Evolutionary conservation across 2,888 invertebrate genomes (phyloP), one percentile per base, ranked within the genome.

Genomic region (Volucella inflata): DNA sequence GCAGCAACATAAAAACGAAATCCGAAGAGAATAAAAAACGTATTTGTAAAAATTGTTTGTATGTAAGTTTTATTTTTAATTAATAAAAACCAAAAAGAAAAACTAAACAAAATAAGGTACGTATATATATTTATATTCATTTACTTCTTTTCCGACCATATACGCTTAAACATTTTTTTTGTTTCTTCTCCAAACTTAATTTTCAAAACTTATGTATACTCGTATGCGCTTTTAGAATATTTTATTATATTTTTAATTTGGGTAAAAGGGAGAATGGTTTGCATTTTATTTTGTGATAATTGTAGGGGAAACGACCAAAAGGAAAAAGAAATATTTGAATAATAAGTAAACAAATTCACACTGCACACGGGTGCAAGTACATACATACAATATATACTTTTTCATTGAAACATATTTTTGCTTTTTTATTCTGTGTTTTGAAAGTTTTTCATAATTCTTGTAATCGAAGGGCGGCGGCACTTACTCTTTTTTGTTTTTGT

Each of bases 91-190:
- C 80, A 85, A 76, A 75, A 76, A 71, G 65, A 59, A 38, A 38
- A 85, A 71, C 65, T 84, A 76, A 85, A 85, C 57, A 81, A 85
- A 80, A 71, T 80, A 71, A 85, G 85, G 85, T 85, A 85, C 85
- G 81, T 74, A 81, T 65, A 85, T 72, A 80, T 77, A 81, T 62
- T 59, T 85, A 62, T 81, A 51, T 81, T 62, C 59, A 62, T 51
- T 30, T 80, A 38, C 53, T 76, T 59, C 36, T 64, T 44, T 71
- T 30, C 6, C 30, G 48, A 72, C 62, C 57, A 53, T 62, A 51
- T 53, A 12, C 36, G 55, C n/a, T 46, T 64, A 62, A 17, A 2
- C 57, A 42, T 38, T 50, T 30, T 44, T 68, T 42, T n/a, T n/a
- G n/a, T n/a, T 46, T 60, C 64, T 21, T 59, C 46, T 30, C 40